Base-by-base conservation (phyloP, 2,113 vertebrate species). In the Ctenomys sociabilis region DNA sequence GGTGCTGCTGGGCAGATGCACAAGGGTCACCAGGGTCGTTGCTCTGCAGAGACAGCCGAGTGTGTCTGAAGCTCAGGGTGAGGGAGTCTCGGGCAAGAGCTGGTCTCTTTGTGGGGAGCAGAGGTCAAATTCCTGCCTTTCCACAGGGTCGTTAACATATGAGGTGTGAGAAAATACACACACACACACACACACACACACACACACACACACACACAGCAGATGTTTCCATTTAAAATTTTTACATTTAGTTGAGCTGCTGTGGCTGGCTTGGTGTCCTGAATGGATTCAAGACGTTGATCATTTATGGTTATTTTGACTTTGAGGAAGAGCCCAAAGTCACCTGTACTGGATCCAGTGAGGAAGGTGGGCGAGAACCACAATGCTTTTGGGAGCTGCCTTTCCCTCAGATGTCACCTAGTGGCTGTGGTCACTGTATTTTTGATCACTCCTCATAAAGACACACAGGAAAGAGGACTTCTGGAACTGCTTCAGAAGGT, bases 21-120 rank as follows among this genome's bases (percentile, higher is more conserved):
- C 40, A 84, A 93, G 59, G 63, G 17, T 81, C 70, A 37, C 43
- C 43, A 2, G 45, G 70, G 61, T 90, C 85, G 45, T n/a, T 93
- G 64, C 45, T 93, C 45, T 45, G 70, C 89, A 81, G 49, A 84
- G 37, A 75, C 90, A 86, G 45, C 45, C 45, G 11, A 90, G 72
- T 30, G 28, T 1, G 12, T 40, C 85, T 37, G 17, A 64, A 85
- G 72, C 66, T 66, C 64, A 57, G 75, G 40, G 66, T 2, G 4
- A 2, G 16, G 43, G 32, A 43, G 28, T 59, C 49, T 87, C 77
- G 43, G 12, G 73, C 80, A 57, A 84, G 10, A 37, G 16, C 9
- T 22, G 35, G 1, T 13, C 4, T 0, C 43, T 52, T 72, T 6
- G 0, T 13, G 24, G 28, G 63, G 54, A 54, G n/a, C 10, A 45